Conservation (phyloP, 2,888 invertebrate genomes). For the Andrena bucephala region DNA sequence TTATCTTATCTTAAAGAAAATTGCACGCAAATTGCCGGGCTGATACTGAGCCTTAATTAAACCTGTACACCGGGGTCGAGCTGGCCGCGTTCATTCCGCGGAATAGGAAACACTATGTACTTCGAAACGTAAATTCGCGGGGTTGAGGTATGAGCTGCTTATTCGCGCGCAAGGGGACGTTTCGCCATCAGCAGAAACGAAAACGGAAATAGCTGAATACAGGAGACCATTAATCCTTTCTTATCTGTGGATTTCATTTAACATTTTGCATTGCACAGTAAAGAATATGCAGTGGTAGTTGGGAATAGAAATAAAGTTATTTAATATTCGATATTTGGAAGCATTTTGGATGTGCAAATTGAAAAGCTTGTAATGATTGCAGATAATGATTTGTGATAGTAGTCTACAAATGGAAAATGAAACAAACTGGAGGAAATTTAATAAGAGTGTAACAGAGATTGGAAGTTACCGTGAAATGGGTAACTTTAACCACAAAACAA, state of each 20-base stretch:
- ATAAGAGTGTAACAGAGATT: too few relatives aligned
- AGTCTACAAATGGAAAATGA: too few relatives aligned
- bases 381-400: too few relatives aligned
- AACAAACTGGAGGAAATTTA: too few relatives aligned
- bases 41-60: conserved; percentile 64
- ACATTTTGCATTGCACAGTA: not conserved
- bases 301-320: too few relatives aligned
- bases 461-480: too few relatives aligned
- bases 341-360: too few relatives aligned
- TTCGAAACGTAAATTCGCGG: conserved; percentile 35
- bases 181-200: not conserved
- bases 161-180: conserved; percentile 24
- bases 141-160: conserved; percentile 14
- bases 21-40: conserved; percentile 47
- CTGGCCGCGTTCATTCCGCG: conserved; percentile 36
- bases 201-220: conserved; percentile 1
- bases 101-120: conserved; percentile 35
- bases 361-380: too few relatives aligned
- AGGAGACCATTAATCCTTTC: not conserved
- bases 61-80: conserved; percentile 40
- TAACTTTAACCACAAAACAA: too few relatives aligned
- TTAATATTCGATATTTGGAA: too few relatives aligned
- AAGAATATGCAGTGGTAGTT: not conserved
- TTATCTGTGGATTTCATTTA: not conserved
- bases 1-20: conserved; percentile 59